Evolutionary conservation across 2,888 invertebrate genomes (phyloP), one percentile per base, ranked within the genome.

Genomic region (Aphodius granarius): DNA sequence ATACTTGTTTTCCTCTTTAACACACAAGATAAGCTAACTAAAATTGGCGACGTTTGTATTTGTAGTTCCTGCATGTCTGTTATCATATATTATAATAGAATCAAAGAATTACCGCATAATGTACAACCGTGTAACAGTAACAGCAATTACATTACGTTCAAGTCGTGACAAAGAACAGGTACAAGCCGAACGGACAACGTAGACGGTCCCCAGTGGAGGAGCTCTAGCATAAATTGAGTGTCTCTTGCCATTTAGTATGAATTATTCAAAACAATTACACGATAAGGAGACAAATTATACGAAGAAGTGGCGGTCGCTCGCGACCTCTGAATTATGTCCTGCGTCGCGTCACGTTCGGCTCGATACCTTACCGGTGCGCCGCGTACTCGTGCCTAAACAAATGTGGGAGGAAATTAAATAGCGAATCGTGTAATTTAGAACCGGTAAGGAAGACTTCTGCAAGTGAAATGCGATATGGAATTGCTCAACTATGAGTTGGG

Each of bases 211-310:
- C 43, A 13, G 43, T 43, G 43, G 43, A 43, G 43, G 43, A 43
- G 43, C 43, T n/a, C 9, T 9, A 43, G 43, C 43, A 43, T 43
- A 43, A 43, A 43, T 43, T 43, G 43, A 43, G 9, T 6, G 43
- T 43, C 43, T 43, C 43, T 43, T 43, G 43, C 43, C 43, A 43
- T 43, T 43, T 66, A 68, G 22, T 20, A 68, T 68, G 21, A 68
- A 68, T 68, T 68, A 68, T 68, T 68, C 68, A 68, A 68, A 68
- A 68, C 68, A 68, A 68, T 68, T 68, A 68, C 68, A 20, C 20
- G 68, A 68, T 68, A 68, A 68, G 22, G 21, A 20, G 68, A 68
- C 68, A 68, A 68, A 68, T 68, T 68, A 68, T 22, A 68, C 66
- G 66, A 43, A 43, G 43, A 43, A 43, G 43, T 43, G 43, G 43